These are phyloP conservation scores for Tarsius wallacei DNA, from an alignment of 2,797 vertebrate genomes.

Conservation along the genomic window DNA sequence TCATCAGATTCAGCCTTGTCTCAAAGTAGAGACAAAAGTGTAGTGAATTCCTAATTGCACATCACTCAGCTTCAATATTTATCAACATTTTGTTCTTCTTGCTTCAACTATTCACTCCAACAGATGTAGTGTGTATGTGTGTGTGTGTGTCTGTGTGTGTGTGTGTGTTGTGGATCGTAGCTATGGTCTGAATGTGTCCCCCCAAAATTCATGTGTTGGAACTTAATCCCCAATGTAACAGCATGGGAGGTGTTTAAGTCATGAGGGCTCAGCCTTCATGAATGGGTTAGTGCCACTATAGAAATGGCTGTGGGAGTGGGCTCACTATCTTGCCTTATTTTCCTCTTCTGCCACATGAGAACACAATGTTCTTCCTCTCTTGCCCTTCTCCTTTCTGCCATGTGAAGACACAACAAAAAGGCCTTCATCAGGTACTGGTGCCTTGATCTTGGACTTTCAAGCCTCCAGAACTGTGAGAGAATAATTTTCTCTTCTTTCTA, in stretches of 20 bases:
- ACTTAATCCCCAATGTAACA: not conserved
- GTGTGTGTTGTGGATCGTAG: not conserved
- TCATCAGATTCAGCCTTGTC: not conserved
- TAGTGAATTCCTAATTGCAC: not conserved
- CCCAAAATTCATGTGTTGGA: not conserved
- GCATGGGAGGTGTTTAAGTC: not conserved
- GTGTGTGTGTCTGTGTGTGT: not conserved
- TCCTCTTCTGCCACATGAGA: not conserved
- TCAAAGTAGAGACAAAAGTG: not conserved
- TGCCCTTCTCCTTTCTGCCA: not conserved
- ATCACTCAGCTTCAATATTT: not conserved
- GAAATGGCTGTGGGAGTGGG: not conserved
- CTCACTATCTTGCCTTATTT: not conserved
- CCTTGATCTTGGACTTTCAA: not conserved
- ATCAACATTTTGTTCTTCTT: slow-evolving; percentile 28
- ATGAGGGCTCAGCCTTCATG: not conserved
- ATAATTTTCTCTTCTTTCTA: not conserved
- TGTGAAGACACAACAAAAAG: not conserved
- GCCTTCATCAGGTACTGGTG: not conserved
- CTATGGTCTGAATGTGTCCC: not conserved
- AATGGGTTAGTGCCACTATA: too few species aligned
- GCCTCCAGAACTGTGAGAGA: not conserved
- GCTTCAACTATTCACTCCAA: not conserved
- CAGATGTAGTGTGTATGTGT: too few species aligned
- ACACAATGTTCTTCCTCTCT: not conserved